Percentiles rank a stretch among this genome's conserved stretches.
Conservation (phyloP, 1,140 invertebrate species). For the Luehdorfia chinensis region DNA sequence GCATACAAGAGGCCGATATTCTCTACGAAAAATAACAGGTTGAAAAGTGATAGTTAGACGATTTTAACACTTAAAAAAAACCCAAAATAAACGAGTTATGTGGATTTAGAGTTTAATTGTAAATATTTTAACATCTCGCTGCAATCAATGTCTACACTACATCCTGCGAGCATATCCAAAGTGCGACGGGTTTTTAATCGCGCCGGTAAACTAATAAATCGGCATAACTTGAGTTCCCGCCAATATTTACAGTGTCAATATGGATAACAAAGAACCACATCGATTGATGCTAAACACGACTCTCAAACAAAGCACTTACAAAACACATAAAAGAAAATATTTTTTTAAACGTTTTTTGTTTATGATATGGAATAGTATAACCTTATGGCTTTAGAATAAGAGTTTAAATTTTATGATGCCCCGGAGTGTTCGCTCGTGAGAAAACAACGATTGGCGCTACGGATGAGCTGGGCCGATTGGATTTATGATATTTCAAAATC, state of each 20-base stretch:
- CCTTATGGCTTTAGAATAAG: slow-evolving; percentile 20
- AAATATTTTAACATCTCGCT: no score
- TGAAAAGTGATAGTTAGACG: no score
- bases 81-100: no score
- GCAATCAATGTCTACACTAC: no score
- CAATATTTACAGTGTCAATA: slow-evolving; percentile 59
- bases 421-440: slow-evolving; percentile 46
- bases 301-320: slow-evolving; percentile 56
- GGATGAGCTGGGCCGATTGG: slow-evolving; percentile 56
- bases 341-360: slow-evolving; percentile 26
- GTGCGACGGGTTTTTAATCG: slow-evolving; percentile 23
- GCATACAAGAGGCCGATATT: no score
- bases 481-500: slow-evolving; percentile 72
- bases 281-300: slow-evolving; percentile 55
- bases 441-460: slow-evolving; percentile 47
- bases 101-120: no score
- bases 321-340: slow-evolving; percentile 43
- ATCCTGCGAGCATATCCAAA: neutral
- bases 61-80: no score
- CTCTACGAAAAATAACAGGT: no score
- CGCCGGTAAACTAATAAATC: slow-evolving; percentile 24
- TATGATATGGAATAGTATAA: slow-evolving; percentile 16
- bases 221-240: slow-evolving; percentile 29
- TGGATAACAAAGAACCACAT: slow-evolving; percentile 62
- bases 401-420: slow-evolving; percentile 14